phyloP scores from a whole-genome alignment of 2,797 vertebrate genomes.

The Rhinatrema bivittatum region DNA sequence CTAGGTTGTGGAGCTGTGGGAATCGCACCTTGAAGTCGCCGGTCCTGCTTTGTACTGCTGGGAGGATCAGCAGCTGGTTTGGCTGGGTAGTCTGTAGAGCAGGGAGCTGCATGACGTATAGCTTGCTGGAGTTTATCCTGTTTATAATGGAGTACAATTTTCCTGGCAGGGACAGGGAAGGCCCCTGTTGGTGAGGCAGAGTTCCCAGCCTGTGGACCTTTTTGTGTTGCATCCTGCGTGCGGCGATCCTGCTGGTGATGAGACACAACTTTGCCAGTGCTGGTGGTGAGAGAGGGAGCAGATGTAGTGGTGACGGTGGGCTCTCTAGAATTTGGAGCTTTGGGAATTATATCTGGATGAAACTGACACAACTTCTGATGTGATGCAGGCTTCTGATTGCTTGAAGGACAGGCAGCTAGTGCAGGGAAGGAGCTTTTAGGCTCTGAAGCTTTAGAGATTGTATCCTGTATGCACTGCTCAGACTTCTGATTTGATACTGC shows the following conservation, averaged over 20 bases:
- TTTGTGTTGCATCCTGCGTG: not conserved
- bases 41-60: not conserved
- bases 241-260: not conserved
- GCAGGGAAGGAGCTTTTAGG: not conserved
- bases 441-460: not conserved
- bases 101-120: too few relatives aligned
- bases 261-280: not conserved
- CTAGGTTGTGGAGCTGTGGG: not conserved
- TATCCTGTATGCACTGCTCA: too few relatives aligned
- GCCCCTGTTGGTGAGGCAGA: not conserved
- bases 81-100: too few relatives aligned
- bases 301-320: not conserved
- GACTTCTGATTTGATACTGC: too few relatives aligned
- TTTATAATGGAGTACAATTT: not conserved
- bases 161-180: not conserved
- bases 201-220: not conserved
- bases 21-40: not conserved
- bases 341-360: too few relatives aligned
- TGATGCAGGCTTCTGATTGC: not conserved
- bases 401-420: not conserved
- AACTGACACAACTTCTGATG: not conserved
- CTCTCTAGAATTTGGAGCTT: too few relatives aligned
- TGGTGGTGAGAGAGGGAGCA: not conserved
- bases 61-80: too few relatives aligned
- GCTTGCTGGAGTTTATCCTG: too few relatives aligned